A percentile compares a stretch with the other conserved stretches of the same genome.
Evolutionary conservation across 2,113 vertebrate genomes (phyloP).

Genomic region (Notarius quadriscutis): DNA sequence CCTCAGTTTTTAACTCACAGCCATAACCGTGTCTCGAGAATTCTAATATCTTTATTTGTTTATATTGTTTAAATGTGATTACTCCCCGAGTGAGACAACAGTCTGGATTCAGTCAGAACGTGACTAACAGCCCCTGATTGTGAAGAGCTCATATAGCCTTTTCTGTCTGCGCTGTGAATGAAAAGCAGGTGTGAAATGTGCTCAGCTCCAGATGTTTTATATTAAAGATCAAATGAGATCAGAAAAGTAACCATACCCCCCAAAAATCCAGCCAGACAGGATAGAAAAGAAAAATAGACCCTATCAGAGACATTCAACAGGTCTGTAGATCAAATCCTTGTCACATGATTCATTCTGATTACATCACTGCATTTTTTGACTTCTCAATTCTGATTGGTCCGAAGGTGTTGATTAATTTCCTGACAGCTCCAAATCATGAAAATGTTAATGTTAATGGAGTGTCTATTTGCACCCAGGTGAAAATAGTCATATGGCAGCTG

Average conservation of each 20-base stretch:
- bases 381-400: neutral
- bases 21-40: neutral
- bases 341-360: neutral
- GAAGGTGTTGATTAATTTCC: neutral
- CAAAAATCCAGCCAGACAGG: neutral
- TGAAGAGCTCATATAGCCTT: slow-evolving; percentile 64
- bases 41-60: neutral
- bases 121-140: slow-evolving; percentile 64
- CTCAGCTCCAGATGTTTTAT: slow-evolving; percentile 67
- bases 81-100: slow-evolving; percentile 24
- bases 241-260: slow-evolving; percentile 2
- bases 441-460: too few species aligned
- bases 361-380: neutral
- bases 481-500: too few species aligned
- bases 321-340: neutral
- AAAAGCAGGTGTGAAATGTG: slow-evolving; percentile 74
- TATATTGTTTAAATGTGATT: neutral
- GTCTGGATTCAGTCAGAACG: slow-evolving; percentile 49
- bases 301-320: neutral
- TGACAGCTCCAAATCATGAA: neutral
- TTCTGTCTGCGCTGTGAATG: slow-evolving; percentile 71
- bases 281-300: neutral
- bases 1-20: neutral
- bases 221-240: slow-evolving; percentile 69
- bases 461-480: too few species aligned